Conservation (phyloP, 2,113 vertebrate genomes). For the Ailurus styani region DNA sequence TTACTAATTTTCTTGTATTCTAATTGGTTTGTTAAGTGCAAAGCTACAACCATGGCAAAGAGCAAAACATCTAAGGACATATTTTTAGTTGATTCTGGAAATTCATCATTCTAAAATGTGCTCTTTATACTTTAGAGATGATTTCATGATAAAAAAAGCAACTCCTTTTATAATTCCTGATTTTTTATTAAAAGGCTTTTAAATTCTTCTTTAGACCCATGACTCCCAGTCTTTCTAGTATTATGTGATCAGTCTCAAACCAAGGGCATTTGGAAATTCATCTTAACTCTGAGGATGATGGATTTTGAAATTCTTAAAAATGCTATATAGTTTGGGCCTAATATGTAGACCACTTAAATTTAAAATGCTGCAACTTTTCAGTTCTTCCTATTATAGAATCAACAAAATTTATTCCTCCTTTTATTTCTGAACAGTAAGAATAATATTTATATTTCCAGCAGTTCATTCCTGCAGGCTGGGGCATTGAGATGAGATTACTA, state of each 20-base stretch:
- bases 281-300: neutral
- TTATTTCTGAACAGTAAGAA: neutral
- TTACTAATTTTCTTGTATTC: neutral
- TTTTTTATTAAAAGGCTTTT: neutral
- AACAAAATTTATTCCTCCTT: neutral
- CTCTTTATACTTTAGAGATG: neutral
- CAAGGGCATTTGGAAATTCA: neutral
- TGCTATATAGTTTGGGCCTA: neutral
- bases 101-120: neutral
- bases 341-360: neutral
- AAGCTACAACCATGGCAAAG: neutral
- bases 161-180: neutral
- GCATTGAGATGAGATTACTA: neutral
- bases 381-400: neutral
- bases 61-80: neutral
- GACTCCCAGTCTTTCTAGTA: neutral
- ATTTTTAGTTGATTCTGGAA: neutral
- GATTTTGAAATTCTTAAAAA: neutral
- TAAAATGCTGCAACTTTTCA: slow-evolving; percentile 7
- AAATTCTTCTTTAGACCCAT: neutral
- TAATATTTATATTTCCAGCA: neutral
- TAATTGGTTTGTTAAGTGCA: neutral
- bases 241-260: neutral
- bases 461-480: neutral
- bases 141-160: neutral